Conservation (phyloP, 2,113 vertebrate species). For the Muntiacus muntjak region DNA sequence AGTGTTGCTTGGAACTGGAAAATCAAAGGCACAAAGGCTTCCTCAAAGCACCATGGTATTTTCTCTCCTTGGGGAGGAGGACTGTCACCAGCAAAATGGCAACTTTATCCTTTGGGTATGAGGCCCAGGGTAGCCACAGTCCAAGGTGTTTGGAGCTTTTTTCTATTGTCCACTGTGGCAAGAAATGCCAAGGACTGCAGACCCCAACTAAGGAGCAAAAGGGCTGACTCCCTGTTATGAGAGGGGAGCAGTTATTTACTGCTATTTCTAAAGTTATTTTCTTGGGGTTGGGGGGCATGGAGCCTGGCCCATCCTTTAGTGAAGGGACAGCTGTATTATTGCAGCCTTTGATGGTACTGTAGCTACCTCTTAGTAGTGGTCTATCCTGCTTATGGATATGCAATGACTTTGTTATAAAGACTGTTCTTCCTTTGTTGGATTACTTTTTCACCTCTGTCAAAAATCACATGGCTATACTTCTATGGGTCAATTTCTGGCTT, state of each 20-base stretch:
- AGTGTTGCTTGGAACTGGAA: neutral
- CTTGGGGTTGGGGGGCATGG: fast-evolving
- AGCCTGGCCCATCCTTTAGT: neutral
- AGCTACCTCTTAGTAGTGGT: neutral
- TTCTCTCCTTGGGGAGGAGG: neutral
- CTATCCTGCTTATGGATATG: neutral
- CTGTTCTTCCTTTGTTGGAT: neutral
- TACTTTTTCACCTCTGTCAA: neutral
- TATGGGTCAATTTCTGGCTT: neutral
- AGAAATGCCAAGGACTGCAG: neutral
- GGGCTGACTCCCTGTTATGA: neutral
- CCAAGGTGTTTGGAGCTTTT: neutral
- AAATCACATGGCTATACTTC: neutral
- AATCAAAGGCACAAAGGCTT: neutral
- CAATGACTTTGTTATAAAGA: neutral
- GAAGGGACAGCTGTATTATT: neutral
- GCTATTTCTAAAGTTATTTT: neutral
- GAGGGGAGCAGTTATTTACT: neutral
- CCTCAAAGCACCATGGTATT: neutral
- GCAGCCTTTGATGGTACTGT: neutral
- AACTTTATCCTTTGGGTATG: neutral
- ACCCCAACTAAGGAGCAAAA: neutral
- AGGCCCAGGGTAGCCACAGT: neutral
- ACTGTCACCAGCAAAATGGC: neutral
- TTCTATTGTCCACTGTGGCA: neutral